phyloP scores from a whole-genome alignment of 2,888 invertebrate species.

The Aquatica leii region DNA sequence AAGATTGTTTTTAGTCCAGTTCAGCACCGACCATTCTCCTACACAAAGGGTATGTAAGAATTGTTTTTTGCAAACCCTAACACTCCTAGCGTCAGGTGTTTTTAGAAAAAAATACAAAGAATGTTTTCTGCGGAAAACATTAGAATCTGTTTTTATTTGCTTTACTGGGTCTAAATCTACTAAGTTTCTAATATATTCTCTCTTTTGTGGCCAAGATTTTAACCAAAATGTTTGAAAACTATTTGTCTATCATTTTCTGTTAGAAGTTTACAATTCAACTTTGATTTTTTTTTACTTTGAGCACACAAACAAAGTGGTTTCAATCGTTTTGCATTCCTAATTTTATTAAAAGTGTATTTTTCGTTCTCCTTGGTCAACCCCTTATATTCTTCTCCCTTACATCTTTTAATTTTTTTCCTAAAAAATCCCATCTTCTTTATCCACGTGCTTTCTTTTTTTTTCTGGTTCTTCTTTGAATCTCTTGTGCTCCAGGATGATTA shows the following conservation, averaged over 20 bases:
- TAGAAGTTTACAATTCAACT: background rate
- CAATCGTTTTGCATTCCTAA: background rate
- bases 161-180: background rate
- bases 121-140: background rate
- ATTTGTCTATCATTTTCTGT: background rate
- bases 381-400: background rate
- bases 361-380: background rate
- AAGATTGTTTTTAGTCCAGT: background rate
- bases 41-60: constrained; percentile 3
- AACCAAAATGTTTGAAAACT: constrained; percentile 3
- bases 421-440: background rate
- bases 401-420: background rate
- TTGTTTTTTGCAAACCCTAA: constrained; percentile 8
- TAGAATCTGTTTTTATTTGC: constrained; percentile 2
- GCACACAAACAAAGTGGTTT: constrained; percentile 21
- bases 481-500: background rate
- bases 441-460: background rate
- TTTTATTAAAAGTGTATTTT: background rate
- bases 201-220: background rate
- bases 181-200: constrained; percentile 1
- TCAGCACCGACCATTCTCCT: constrained; percentile 1
- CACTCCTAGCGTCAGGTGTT: background rate
- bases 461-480: background rate
- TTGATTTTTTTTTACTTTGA: background rate
- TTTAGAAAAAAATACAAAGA: background rate